Base-by-base conservation (phyloP, 2,797 vertebrate species). In the Hippopotamyrus pictus region DNA sequence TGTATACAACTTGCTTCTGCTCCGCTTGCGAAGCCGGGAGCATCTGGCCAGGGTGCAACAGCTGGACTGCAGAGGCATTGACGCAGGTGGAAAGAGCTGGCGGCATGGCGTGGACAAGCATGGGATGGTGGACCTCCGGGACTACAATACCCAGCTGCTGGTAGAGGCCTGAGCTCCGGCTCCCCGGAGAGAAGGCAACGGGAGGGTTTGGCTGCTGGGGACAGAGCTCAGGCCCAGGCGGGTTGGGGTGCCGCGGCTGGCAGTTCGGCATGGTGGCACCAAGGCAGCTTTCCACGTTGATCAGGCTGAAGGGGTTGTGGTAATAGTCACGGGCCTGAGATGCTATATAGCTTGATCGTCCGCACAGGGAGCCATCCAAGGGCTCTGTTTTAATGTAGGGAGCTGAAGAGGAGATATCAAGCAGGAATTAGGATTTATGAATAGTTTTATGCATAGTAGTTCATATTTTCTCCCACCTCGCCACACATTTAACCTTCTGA, bases 341-440 rank as follows among this genome's bases (percentile, higher is more conserved):
- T 57, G 96, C 94, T 50, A 94, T 91, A 92, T 93, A 96, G 93
- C 95, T 92, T 89, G 97, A 96, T 91, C 97, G 92, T 90, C 95
- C 92, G 85, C 96, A 94, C 92, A 97, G 97, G 90, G 96, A 98
- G 89, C 98, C 97, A 87, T 99, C 98, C 41, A 95, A 94, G 22
- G 98, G 98, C 92, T 99, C 98, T 53, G 97, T 95, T 97, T 99
- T 99, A 93, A 99, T 97, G 91, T 96, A 97, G 92, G 95, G 94
- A 94, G 96, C 95, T 97, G 93, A 94, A 95, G 94, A 90, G 9
- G 94, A 90, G 3, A 90, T 4, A 85, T 1, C 14, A 22, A 12
- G 17, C 12, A 88, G 53, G 9, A n/a, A 29, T 79, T 69, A 48
- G 82, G 19, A 84, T 84, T 46, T 46, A 46, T 84, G 82, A 84